phyloP scores from a whole-genome alignment of 2,888 invertebrate species.

The Chromoteleia sp. region DNA sequence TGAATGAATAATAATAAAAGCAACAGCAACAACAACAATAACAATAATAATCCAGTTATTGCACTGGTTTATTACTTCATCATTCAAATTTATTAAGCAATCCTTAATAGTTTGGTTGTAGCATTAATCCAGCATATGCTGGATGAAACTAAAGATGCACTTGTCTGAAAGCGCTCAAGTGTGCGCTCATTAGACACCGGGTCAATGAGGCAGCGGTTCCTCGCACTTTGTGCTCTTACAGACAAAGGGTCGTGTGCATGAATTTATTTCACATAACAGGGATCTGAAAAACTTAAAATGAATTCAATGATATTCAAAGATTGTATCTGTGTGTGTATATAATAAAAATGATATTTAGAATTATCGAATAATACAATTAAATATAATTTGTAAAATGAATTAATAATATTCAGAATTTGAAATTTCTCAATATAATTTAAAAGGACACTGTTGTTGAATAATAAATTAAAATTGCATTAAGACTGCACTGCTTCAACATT shows the following conservation, averaged over 20 bases:
- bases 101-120: constrained; percentile 29
- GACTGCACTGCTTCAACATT: constrained; percentile 1
- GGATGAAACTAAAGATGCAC: constrained; percentile 66
- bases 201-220: constrained; percentile 78
- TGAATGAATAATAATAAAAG: too few species aligned
- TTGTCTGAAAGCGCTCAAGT: constrained; percentile 76
- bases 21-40: too few species aligned
- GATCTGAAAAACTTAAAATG: constrained; percentile 11
- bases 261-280: constrained; percentile 56
- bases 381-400: neutral
- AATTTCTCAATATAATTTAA: too few species aligned
- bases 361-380: too few species aligned
- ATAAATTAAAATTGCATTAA: too few species aligned
- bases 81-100: too few species aligned
- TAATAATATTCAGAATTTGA: too few species aligned
- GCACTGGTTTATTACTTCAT: too few species aligned
- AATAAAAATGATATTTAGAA: too few species aligned
- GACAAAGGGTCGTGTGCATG: constrained; percentile 60
- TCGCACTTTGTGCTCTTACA: constrained; percentile 52
- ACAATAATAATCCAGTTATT: too few species aligned
- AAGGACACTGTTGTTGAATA: too few species aligned
- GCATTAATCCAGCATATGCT: constrained; percentile 45
- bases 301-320: constrained; percentile 27
- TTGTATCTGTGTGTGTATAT: neutral
- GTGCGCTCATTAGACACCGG: constrained; percentile 80